Percentiles rank a stretch among this genome's conserved stretches.
These are phyloP conservation scores for Microctonus hyperodae DNA, from an alignment of 2,888 invertebrate genomes.

Conservation along the genomic window DNA sequence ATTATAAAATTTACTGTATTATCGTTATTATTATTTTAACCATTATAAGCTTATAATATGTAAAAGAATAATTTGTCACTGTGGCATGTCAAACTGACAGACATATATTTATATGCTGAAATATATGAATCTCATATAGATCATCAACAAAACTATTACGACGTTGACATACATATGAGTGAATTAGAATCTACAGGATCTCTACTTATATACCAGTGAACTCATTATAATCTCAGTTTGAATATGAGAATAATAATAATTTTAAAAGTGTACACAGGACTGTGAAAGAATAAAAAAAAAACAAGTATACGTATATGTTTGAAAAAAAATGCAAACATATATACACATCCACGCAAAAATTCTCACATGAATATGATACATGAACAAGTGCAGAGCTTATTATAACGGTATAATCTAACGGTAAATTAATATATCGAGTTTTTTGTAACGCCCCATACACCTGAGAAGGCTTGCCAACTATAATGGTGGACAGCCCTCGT, in stretches of 20 bases:
- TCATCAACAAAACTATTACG: constrained; percentile 6
- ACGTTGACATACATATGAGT: constrained; percentile 8
- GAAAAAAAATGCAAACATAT: not conserved
- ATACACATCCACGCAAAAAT: not conserved
- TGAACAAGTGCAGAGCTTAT: constrained; percentile 31
- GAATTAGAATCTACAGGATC: constrained; percentile 1
- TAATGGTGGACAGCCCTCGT: constrained; percentile 35
- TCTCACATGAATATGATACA: constrained; percentile 26
- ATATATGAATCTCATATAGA: constrained; percentile 1
- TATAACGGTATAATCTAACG: constrained; percentile 39
- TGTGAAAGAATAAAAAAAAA: no score
- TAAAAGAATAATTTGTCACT: constrained; percentile 5
- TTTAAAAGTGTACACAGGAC: no score
- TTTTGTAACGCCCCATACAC: constrained; percentile 42
- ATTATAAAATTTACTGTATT: not conserved
- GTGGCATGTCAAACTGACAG: constrained; percentile 11
- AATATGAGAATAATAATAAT: constrained; percentile 24
- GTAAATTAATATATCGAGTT: constrained; percentile 43
- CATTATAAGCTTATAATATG: constrained; percentile 1
- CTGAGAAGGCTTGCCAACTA: constrained; percentile 33
- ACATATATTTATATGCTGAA: constrained; percentile 17
- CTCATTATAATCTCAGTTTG: constrained; percentile 7
- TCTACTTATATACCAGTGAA: not conserved
- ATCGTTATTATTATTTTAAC: not conserved
- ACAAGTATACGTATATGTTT: no score